Evolutionary conservation across 2,113 vertebrate genomes (phyloP).

Genomic region (Lampris incognitus): DNA sequence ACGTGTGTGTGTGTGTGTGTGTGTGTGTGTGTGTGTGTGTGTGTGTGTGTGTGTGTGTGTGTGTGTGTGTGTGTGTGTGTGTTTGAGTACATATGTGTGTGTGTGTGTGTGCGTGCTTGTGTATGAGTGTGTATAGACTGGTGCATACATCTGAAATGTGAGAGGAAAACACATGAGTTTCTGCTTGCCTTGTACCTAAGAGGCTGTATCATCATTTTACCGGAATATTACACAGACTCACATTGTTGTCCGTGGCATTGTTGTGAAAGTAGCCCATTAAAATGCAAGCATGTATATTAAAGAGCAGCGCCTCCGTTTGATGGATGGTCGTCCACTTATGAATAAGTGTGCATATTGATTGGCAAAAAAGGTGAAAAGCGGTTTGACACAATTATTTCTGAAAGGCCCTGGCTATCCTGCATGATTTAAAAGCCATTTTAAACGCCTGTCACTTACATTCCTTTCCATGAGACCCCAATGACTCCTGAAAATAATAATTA

Average conservation of each 20-base stretch:
- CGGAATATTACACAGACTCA: slow-evolving; percentile 74
- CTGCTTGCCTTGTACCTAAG: slow-evolving; percentile 54
- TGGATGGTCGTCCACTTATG: slow-evolving; percentile 78
- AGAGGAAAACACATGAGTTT: slow-evolving; percentile 6
- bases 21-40: not conserved
- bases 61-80: not conserved
- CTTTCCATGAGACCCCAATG: slow-evolving; percentile 79
- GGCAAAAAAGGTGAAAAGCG: slow-evolving; percentile 85
- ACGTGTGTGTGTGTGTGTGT: slow-evolving; percentile 17
- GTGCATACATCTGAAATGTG: not conserved
- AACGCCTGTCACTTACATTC: slow-evolving; percentile 84
- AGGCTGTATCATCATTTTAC: slow-evolving; percentile 75
- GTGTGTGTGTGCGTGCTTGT: slow-evolving; percentile 13
- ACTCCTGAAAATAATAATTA: slow-evolving; percentile 86
- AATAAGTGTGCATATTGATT: slow-evolving; percentile 86
- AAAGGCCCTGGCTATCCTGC: slow-evolving; percentile 79
- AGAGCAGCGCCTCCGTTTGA: slow-evolving; percentile 81
- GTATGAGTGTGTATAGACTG: not conserved
- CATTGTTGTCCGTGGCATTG: slow-evolving; percentile 81
- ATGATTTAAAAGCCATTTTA: slow-evolving; percentile 86
- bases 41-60: not conserved
- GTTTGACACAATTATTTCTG: slow-evolving; percentile 86
- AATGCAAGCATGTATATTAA: slow-evolving; percentile 87
- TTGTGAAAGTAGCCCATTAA: slow-evolving; percentile 84
- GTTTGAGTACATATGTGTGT: slow-evolving; percentile 11